Evolutionary conservation across 2,888 invertebrate species (phyloP).

Genomic region (Cephonodes hylas): DNA sequence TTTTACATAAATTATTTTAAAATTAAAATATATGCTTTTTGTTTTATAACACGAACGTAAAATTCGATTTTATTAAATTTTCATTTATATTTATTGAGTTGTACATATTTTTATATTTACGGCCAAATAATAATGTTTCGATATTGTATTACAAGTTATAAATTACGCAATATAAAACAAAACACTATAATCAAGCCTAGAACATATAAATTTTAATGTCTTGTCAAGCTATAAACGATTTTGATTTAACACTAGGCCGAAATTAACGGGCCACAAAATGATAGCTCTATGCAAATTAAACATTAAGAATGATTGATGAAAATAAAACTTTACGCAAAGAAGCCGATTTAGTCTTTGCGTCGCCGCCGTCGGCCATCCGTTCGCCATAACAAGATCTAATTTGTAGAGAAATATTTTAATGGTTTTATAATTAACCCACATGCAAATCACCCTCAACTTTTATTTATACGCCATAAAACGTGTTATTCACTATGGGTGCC

Average conservation of each 20-base stretch:
- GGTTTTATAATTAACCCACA: conserved; percentile 35
- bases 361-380: not conserved
- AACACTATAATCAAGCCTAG: not conserved
- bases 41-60: no score
- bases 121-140: no score
- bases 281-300: conserved; percentile 1
- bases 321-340: conserved; percentile 1
- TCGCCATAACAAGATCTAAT: not conserved
- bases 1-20: no score
- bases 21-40: no score
- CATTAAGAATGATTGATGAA: not conserved
- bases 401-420: conserved; percentile 22
- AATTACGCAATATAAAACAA: no score
- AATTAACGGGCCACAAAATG: not conserved
- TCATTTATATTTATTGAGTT: no score
- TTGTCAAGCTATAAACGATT: not conserved
- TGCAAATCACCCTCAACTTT: conserved; percentile 12
- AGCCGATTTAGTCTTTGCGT: not conserved
- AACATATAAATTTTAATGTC: not conserved
- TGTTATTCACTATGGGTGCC: conserved; percentile 16
- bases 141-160: not conserved
- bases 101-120: no score
- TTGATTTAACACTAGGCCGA: not conserved
- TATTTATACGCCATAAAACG: conserved; percentile 32
- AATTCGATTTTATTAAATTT: no score